Percentiles rank a stretch among this genome's conserved stretches.
These are phyloP conservation scores for Hypocryptadius cinnamomeus DNA, from an alignment of 2,113 vertebrate species.

Conservation along the genomic window DNA sequence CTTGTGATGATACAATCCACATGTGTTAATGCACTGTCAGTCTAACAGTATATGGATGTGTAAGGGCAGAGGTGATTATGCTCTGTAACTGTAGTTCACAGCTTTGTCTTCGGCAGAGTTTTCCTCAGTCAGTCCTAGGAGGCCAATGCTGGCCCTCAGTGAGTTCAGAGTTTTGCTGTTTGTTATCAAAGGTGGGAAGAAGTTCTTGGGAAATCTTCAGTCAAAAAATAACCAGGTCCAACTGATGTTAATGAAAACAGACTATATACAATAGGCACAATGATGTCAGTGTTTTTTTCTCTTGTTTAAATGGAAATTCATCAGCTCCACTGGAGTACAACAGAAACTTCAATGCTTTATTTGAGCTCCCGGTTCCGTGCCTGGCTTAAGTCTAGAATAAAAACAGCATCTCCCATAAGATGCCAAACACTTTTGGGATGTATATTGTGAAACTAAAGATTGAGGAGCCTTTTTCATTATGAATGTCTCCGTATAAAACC, in stretches of 20 bases:
- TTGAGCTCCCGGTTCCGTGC: background rate
- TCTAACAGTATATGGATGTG: accelerated
- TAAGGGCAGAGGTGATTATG: background rate
- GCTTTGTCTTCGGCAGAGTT: background rate
- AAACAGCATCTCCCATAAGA: background rate
- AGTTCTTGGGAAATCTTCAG: background rate
- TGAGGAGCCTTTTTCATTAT: background rate
- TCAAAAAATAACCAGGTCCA: background rate
- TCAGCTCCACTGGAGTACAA: background rate
- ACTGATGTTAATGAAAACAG: background rate
- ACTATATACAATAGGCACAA: background rate
- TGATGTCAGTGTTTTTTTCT: background rate
- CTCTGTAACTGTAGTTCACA: background rate
- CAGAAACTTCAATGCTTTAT: background rate
- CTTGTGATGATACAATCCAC: background rate
- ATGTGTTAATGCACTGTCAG: background rate
- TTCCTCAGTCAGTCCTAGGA: background rate
- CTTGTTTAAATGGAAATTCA: background rate
- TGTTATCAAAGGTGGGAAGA: background rate
- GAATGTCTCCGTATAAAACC: background rate
- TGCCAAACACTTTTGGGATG: background rate
- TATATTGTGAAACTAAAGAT: background rate
- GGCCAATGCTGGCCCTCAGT: background rate
- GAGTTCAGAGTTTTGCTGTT: background rate
- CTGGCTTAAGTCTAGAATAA: background rate